Evolutionary conservation across 2,113 vertebrate species (phyloP).

Genomic region (Pholis gunnellus): DNA sequence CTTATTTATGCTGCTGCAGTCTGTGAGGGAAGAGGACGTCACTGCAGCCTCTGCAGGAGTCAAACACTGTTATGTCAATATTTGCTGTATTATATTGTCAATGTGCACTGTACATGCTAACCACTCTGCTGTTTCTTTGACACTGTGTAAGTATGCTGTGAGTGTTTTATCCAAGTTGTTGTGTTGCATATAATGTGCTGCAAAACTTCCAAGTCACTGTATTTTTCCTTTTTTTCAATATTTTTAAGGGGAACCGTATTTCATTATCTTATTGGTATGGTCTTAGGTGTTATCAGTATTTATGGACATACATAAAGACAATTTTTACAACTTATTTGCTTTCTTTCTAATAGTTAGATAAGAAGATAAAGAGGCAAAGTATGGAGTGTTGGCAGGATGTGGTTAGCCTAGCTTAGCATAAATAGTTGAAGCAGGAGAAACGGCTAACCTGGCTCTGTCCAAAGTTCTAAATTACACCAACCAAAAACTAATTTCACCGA

Average conservation of each 20-base stretch:
- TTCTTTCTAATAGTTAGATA: neutral
- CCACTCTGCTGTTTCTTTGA: slow-evolving; percentile 7
- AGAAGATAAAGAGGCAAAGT: neutral
- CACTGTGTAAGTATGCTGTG: slow-evolving; percentile 36
- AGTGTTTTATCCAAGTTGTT: slow-evolving; percentile 22
- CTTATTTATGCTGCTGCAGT: neutral
- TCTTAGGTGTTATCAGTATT: slow-evolving; percentile 7
- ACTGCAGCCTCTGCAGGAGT: slow-evolving; percentile 11
- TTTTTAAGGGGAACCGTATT: slow-evolving; percentile 7
- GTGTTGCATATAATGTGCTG: slow-evolving; percentile 28
- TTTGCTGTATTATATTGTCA: slow-evolving; percentile 46
- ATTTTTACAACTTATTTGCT: neutral
- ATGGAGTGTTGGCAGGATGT: neutral
- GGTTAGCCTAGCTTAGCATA: neutral
- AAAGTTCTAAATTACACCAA: neutral
- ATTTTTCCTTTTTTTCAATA: slow-evolving; percentile 20
- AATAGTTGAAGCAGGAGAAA: neutral
- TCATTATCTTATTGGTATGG: slow-evolving; percentile 7
- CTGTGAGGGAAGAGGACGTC: slow-evolving; percentile 2
- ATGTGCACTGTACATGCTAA: slow-evolving; percentile 46
- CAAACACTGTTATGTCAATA: neutral
- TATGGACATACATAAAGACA: neutral
- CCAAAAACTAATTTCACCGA: neutral
- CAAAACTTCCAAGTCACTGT: slow-evolving; percentile 51
- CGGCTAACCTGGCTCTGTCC: neutral